Evolutionary conservation across 2,888 invertebrate species (phyloP).

Genomic region (Panopea generosa): DNA sequence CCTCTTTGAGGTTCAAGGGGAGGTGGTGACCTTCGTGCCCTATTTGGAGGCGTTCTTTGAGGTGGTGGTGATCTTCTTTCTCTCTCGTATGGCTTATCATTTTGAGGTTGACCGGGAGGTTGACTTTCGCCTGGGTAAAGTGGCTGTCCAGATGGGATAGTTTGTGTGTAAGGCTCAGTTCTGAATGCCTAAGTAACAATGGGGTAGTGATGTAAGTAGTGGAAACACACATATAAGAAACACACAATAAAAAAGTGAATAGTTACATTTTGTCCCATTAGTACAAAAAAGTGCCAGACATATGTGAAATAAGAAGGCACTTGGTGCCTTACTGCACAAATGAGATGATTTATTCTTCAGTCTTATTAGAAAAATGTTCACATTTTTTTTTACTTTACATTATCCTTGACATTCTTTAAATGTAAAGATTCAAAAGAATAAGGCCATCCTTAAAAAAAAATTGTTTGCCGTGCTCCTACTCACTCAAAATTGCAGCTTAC

Average conservation of each 20-base stretch:
- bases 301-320: too few species aligned
- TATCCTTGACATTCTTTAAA: too few species aligned
- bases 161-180: constrained; percentile 15
- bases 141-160: constrained; percentile 8
- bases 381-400: too few species aligned
- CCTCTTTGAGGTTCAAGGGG: not conserved
- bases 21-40: not conserved
- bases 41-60: constrained; percentile 1
- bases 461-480: too few species aligned
- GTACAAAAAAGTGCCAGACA: too few species aligned
- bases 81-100: constrained; percentile 3
- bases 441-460: too few species aligned
- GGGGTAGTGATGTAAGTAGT: constrained; percentile 1
- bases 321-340: too few species aligned
- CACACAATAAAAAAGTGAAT: not conserved
- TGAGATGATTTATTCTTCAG: too few species aligned
- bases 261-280: too few species aligned
- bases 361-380: too few species aligned
- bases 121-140: constrained; percentile 13
- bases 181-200: constrained; percentile 35
- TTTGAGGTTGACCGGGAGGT: not conserved
- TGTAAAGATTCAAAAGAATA: too few species aligned
- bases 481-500: too few species aligned
- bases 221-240: not conserved
- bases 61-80: constrained; percentile 22